Base-by-base conservation (phyloP, 2,888 invertebrate species). In the Steinernema carpocapsae region DNA sequence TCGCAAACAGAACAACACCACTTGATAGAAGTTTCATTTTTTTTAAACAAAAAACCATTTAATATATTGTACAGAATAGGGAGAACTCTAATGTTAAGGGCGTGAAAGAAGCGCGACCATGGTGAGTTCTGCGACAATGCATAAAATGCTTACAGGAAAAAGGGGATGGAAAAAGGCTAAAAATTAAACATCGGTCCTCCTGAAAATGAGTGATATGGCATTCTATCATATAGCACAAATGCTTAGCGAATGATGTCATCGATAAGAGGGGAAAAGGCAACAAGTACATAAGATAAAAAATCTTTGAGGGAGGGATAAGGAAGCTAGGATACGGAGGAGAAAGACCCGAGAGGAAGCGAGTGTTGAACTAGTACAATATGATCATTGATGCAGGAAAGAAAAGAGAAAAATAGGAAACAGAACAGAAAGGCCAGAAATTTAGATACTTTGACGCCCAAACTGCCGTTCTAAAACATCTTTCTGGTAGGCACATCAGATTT, bases 401-500 rank as follows among this genome's bases (percentile, higher is more conserved):
- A n/a, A n/a, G n/a, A n/a, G n/a, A n/a, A n/a, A n/a, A n/a, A n/a
- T n/a, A n/a, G n/a, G n/a, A n/a, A n/a, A n/a, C n/a, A n/a, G n/a
- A n/a, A n/a, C n/a, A n/a, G 26, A 56, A 26, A 56, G 26, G 51
- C 14, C 2, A 56, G 56, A 56, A 24, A 3, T 7, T 12, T 26
- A 56, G 56, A 12, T 56, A 56, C 56, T 6, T 24, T 56, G 56
- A 56, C 56, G 56, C 26, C 22, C 56, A 56, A 56, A 56, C 56
- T 26, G 56, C 56, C 56, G 26, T 56, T 56, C 56, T 19, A 12
- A 22, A 26, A 56, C 24, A 26, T 43, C 14, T 26, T 56, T 56
- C 26, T 56, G 26, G 24, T 56, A 24, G 56, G 56, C 56, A 56
- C 56, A 14, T 56, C 14, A 56, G 22, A 17, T 19, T 56, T 6